phyloP scores from a whole-genome alignment of 2,797 vertebrate species.

The Girardinus metallicus region DNA sequence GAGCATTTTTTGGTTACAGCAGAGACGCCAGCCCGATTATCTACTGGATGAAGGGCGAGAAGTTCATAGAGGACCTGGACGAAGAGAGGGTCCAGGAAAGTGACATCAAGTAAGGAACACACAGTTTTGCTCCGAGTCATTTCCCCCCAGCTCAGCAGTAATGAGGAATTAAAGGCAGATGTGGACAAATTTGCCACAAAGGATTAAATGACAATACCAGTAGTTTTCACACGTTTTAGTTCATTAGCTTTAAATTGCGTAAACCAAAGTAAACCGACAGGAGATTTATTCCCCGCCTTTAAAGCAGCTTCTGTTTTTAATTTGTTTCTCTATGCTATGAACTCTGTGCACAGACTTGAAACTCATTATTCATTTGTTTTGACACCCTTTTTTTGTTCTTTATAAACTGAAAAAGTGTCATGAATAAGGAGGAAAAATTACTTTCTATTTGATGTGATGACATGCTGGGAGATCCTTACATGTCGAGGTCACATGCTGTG shows the following conservation, averaged over 20 bases:
- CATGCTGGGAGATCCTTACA: background rate
- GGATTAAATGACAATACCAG: conserved; percentile 46
- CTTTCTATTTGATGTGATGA: background rate
- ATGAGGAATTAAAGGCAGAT: conserved; percentile 44
- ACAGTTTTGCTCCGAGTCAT: conserved; percentile 13
- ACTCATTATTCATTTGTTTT: conserved; percentile 30
- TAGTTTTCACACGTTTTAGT: conserved; percentile 54
- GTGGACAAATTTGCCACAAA: conserved; percentile 43
- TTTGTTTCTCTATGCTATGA: conserved; percentile 26
- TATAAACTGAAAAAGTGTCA: background rate
- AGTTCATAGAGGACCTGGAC: conserved; percentile 98
- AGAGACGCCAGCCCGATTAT: conserved; percentile 94
- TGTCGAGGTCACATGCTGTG: background rate
- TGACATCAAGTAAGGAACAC: conserved; percentile 91
- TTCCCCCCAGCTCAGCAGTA: conserved; percentile 19
- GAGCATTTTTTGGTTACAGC: conserved; percentile 96
- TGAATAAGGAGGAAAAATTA: background rate
- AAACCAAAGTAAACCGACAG: conserved; percentile 40
- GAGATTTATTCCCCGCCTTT: conserved; percentile 48
- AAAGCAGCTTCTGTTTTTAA: conserved; percentile 27
- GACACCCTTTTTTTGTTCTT: conserved; percentile 19
- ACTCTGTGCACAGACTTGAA: conserved; percentile 23
- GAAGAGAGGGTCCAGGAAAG: conserved; percentile 94
- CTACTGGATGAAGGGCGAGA: conserved; percentile 99
- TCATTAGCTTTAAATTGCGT: conserved; percentile 66